These are phyloP conservation scores for Drosophila falleni DNA, from an alignment of 2,888 invertebrate genomes.

Conservation along the genomic window DNA sequence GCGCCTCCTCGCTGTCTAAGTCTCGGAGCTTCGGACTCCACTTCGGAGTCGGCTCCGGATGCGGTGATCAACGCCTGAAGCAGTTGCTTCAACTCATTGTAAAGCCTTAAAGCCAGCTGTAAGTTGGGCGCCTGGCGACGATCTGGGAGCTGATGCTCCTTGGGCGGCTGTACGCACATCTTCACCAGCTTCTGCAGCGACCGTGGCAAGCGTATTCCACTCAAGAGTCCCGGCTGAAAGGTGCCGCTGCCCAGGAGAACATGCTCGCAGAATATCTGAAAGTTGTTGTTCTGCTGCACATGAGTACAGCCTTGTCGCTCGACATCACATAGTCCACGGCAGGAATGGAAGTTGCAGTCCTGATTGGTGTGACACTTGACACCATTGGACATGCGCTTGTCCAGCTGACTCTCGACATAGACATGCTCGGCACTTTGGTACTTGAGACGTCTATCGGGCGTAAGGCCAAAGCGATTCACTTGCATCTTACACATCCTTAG, in stretches of 20 bases:
- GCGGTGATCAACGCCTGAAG: conserved; percentile 74
- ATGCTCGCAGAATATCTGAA: conserved; percentile 83
- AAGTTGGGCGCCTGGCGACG: conserved; percentile 79
- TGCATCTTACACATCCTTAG: conserved; percentile 84
- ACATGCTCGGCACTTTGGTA: conserved; percentile 83
- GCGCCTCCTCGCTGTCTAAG: conserved; percentile 25
- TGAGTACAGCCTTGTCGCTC: conserved; percentile 76
- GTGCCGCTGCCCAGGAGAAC: conserved; percentile 80
- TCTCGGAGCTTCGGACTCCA: conserved; percentile 39
- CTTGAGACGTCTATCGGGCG: conserved; percentile 80
- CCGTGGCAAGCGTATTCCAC: conserved; percentile 77
- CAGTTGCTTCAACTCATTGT: conserved; percentile 83
- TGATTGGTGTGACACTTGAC: conserved; percentile 70
- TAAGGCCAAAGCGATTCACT: conserved; percentile 82
- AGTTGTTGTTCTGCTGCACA: conserved; percentile 84
- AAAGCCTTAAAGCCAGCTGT: conserved; percentile 80
- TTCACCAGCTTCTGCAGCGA: conserved; percentile 76
- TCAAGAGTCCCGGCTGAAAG: conserved; percentile 82
- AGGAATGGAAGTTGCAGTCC: conserved; percentile 81
- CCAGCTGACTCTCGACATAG: conserved; percentile 82
- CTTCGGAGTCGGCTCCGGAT: conserved; percentile 48
- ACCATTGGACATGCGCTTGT: conserved; percentile 82
- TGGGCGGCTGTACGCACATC: conserved; percentile 82
- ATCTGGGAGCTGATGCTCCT: conserved; percentile 71
- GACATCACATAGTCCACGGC: conserved; percentile 82